Conservation (phyloP, 1,140 invertebrate species). For the Heliothis virescens region DNA sequence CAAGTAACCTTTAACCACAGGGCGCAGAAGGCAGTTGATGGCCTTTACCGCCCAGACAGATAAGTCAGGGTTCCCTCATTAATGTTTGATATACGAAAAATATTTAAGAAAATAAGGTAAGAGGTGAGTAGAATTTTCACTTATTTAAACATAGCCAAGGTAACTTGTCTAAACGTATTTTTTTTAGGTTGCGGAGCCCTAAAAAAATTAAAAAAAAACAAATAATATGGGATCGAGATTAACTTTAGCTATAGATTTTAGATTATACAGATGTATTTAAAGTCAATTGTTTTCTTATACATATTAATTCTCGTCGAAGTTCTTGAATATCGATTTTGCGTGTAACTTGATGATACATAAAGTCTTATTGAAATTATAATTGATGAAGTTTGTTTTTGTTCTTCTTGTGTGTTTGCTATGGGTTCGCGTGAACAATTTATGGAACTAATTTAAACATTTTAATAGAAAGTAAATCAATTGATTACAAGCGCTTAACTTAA, state of each 20-base stretch:
- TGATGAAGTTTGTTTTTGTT: conserved; percentile 29
- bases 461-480: neutral
- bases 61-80: neutral
- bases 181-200: neutral
- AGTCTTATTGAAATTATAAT: conserved; percentile 33
- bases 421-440: neutral
- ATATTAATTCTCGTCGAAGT: conserved; percentile 2
- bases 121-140: too few species aligned
- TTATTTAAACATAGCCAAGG: too few species aligned
- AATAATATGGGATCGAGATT: neutral
- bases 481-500: neutral
- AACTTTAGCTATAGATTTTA: too few species aligned
- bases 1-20: conserved; percentile 15
- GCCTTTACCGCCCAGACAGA: conserved; percentile 18
- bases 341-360: conserved; percentile 21
- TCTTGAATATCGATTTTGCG: conserved; percentile 27
- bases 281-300: neutral
- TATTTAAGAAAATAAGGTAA: too few species aligned
- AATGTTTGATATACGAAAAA: neutral
- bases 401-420: conserved; percentile 18
- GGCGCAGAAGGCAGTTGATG: conserved; percentile 10
- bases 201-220: neutral
- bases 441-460: neutral
- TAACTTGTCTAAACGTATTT: too few species aligned
- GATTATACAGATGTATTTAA: too few species aligned